A percentile compares a stretch with the other conserved stretches of the same genome.
Evolutionary conservation across 1,140 invertebrate species (phyloP).

Genomic region (Centruroides sculpturatus): DNA sequence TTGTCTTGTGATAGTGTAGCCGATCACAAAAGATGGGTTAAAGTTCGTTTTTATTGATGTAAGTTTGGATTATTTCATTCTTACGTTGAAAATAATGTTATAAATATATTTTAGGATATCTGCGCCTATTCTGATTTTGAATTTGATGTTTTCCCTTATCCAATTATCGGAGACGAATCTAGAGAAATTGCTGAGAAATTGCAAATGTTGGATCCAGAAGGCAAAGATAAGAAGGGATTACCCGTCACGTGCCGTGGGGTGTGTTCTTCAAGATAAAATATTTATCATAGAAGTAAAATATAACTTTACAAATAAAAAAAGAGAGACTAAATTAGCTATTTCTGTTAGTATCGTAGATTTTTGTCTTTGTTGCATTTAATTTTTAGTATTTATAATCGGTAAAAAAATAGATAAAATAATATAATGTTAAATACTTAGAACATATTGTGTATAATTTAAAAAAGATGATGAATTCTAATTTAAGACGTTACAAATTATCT

Average conservation of each 20-base stretch:
- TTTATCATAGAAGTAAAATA: no score
- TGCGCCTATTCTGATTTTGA: slow-evolving; percentile 52
- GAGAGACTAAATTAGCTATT: not conserved
- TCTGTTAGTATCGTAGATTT: no score
- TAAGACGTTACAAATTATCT: no score
- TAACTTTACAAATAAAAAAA: no score
- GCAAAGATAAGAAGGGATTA: slow-evolving; percentile 56
- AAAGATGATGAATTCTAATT: no score
- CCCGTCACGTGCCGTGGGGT: slow-evolving; percentile 61
- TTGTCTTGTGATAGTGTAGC: slow-evolving; percentile 74
- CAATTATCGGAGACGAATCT: slow-evolving; percentile 70
- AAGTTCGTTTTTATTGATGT: slow-evolving; percentile 31
- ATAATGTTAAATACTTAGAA: no score
- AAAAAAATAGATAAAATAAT: no score
- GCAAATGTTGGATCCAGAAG: slow-evolving; percentile 77
- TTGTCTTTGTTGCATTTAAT: no score
- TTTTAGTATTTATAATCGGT: no score
- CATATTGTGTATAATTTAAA: no score
- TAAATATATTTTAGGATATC: slow-evolving; percentile 41
- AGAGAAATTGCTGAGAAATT: slow-evolving; percentile 59
- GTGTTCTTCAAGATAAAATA: slow-evolving; percentile 7
- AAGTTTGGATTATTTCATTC: no score
- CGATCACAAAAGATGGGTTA: slow-evolving; percentile 66
- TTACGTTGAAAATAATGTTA: no score
- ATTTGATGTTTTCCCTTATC: slow-evolving; percentile 53